Evolutionary conservation across 2,113 vertebrate genomes (phyloP).

Genomic region (Arvicanthis niloticus): DNA sequence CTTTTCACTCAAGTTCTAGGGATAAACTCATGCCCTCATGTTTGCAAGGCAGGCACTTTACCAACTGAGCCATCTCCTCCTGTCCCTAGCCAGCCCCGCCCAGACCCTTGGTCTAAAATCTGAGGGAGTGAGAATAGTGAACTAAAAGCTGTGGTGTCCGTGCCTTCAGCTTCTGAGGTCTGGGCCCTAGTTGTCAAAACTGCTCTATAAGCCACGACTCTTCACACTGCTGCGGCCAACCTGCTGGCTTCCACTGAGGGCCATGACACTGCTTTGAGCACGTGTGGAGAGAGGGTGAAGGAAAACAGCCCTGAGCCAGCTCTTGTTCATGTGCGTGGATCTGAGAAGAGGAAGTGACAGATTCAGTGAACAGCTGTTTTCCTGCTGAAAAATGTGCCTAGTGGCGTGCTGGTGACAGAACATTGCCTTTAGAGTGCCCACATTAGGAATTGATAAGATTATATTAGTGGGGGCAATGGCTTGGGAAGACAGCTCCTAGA

Average conservation of each 20-base stretch:
- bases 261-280: not conserved
- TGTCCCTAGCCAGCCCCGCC: not conserved
- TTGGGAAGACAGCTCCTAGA: conserved; percentile 68
- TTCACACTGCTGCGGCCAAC: not conserved
- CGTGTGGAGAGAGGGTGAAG: not conserved
- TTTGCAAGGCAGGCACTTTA: not conserved
- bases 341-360: conserved; percentile 56
- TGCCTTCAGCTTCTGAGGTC: not conserved
- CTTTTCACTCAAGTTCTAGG: not conserved
- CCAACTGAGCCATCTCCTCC: not conserved
- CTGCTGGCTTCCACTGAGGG: not conserved
- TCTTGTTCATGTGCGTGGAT: not conserved
- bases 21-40: not conserved
- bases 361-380: conserved; percentile 71
- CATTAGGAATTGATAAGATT: conserved; percentile 61
- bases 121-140: not conserved
- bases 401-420: conserved; percentile 58
- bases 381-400: conserved; percentile 72
- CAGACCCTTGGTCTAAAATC: not conserved
- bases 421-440: conserved; percentile 56
- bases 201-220: not conserved
- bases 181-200: not conserved
- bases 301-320: conserved; percentile 14
- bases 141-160: not conserved
- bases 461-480: conserved; percentile 63